Conservation (phyloP, 2,113 vertebrate species). For the Larimichthys crocea region DNA sequence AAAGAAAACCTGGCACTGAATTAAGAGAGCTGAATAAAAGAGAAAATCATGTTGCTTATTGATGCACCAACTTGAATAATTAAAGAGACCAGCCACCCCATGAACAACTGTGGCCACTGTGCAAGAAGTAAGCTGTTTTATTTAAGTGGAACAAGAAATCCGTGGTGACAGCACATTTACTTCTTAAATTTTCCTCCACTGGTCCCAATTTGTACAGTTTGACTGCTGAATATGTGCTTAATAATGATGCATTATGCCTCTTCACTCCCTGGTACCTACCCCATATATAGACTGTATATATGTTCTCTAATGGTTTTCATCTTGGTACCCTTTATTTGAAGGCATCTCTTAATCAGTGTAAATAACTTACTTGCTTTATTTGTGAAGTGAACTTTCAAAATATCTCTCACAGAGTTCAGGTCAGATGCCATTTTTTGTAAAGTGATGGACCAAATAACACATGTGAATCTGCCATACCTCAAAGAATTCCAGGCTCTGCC, state of each 20-base stretch:
- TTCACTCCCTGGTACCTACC: no score
- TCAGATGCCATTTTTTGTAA: constrained; percentile 59
- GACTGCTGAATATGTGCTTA: constrained; percentile 7
- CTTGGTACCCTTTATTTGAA: not conserved
- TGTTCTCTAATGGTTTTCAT: constrained; percentile 9
- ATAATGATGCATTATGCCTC: constrained; percentile 23
- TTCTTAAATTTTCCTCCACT: not conserved
- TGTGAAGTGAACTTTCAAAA: constrained; percentile 16
- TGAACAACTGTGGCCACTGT: not conserved
- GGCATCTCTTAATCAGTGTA: constrained; percentile 6
- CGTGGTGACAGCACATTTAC: not conserved
- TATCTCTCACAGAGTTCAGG: constrained; percentile 37
- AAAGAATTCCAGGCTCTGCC: constrained; percentile 56
- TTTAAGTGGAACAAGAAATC: constrained; percentile 1
- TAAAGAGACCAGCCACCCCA: not conserved
- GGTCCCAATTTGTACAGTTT: constrained; percentile 18
- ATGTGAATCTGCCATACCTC: constrained; percentile 53
- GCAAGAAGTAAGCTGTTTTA: not conserved
- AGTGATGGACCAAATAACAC: constrained; percentile 55
- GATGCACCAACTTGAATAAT: constrained; percentile 12
- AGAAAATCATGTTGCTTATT: constrained; percentile 30
- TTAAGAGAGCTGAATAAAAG: not conserved
- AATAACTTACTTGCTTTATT: constrained; percentile 29
- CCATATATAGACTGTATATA: no score
- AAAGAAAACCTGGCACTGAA: not conserved